These are phyloP conservation scores for Takifugu bimaculatus DNA, from an alignment of 2,113 vertebrate genomes.

Conservation along the genomic window DNA sequence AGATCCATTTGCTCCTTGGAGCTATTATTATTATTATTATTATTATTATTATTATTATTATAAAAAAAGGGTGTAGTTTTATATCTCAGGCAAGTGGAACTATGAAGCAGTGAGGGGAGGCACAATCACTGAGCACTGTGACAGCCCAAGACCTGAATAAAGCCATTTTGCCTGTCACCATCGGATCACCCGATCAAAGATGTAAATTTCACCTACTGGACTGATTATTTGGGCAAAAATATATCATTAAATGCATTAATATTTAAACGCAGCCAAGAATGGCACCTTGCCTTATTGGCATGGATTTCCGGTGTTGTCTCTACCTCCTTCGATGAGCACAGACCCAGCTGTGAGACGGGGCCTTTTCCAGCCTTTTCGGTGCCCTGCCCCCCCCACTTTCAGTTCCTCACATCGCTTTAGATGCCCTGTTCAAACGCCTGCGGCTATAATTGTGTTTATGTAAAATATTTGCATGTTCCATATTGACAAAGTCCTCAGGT, in stretches of 20 bases:
- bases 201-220: not conserved
- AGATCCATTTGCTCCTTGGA: too few species aligned
- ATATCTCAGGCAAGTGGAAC: not conserved
- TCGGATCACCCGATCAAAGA: not conserved
- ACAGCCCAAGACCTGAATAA: too few species aligned
- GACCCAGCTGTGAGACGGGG: conserved; percentile 16
- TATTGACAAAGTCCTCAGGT: conserved; percentile 28
- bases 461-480: conserved; percentile 18
- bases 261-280: not conserved
- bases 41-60: too few species aligned
- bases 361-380: conserved; percentile 18
- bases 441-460: conserved; percentile 25
- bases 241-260: not conserved
- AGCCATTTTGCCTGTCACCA: too few species aligned
- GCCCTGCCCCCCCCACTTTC: conserved; percentile 10
- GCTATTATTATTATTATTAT: too few species aligned
- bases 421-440: conserved; percentile 45
- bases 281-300: not conserved
- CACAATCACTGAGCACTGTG: too few species aligned
- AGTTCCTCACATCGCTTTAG: conserved; percentile 36
- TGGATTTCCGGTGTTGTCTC: conserved; percentile 1
- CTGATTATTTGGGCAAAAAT: too few species aligned
- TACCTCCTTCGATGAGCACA: conserved; percentile 7
- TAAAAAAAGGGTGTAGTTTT: too few species aligned
- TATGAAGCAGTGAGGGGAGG: not conserved